A percentile compares a stretch with the other conserved stretches of the same genome.
Conservation (phyloP, 2,888 invertebrate species). For the Pemphredon lugubris region DNA sequence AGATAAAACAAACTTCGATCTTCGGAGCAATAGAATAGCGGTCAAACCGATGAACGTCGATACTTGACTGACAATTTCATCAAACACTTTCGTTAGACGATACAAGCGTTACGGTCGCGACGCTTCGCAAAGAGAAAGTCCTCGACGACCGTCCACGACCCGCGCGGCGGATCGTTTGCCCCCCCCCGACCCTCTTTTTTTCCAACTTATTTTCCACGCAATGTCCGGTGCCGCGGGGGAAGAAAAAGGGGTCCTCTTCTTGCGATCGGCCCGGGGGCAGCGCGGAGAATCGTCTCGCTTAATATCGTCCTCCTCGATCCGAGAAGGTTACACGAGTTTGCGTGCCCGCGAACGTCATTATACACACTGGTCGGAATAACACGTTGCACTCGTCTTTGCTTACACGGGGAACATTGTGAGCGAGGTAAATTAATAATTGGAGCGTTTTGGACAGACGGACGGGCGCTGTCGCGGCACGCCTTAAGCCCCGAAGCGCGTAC, state of each 20-base stretch:
- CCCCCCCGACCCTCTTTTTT: not conserved
- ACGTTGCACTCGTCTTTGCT: slow-evolving; percentile 62
- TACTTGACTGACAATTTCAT: too few relatives aligned
- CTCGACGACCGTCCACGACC: not conserved
- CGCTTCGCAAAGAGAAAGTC: not conserved
- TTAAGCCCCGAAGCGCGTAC: slow-evolving; percentile 14
- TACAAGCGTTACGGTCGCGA: not conserved
- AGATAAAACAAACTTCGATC: too few relatives aligned
- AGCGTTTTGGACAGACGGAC: slow-evolving; percentile 60
- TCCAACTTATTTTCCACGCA: not conserved
- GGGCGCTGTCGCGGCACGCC: slow-evolving; percentile 26
- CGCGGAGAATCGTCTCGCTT: slow-evolving; percentile 17
- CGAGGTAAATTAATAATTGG: slow-evolving; percentile 75
- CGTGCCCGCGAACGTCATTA: slow-evolving; percentile 63
- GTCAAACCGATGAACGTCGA: too few relatives aligned
- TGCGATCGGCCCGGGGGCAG: slow-evolving; percentile 13
- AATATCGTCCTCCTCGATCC: slow-evolving; percentile 17
- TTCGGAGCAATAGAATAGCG: too few relatives aligned
- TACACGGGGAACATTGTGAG: slow-evolving; percentile 61
- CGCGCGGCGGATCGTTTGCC: not conserved
- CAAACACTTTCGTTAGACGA: too few relatives aligned
- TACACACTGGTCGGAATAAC: slow-evolving; percentile 63
- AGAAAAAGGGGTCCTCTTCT: slow-evolving; percentile 15
- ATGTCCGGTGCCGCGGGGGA: slow-evolving; percentile 9
- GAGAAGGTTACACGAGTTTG: slow-evolving; percentile 33